Conservation (phyloP, 2,888 invertebrate genomes). For the Luperina testacea region DNA sequence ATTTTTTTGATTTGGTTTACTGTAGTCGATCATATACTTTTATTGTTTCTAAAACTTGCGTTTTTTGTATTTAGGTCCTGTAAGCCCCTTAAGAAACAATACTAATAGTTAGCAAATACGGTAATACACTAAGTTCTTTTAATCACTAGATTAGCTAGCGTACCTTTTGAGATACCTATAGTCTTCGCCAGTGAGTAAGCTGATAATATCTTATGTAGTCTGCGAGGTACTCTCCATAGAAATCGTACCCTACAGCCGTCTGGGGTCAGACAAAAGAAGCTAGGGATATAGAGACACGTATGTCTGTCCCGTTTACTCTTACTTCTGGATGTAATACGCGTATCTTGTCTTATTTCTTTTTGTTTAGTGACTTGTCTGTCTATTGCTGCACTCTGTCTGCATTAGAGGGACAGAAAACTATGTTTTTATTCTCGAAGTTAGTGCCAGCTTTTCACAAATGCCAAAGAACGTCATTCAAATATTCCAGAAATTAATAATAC, state of each 20-base stretch:
- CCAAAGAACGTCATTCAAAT: background rate
- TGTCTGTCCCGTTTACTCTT: background rate
- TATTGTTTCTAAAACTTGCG: too few relatives aligned
- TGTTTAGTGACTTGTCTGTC: too few relatives aligned
- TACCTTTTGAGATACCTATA: background rate
- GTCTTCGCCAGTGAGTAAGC: background rate
- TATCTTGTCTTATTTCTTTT: background rate
- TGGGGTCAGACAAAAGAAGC: background rate
- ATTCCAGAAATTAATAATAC: background rate
- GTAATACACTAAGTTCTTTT: background rate
- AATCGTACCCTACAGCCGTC: background rate
- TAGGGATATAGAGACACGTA: background rate
- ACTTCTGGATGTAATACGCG: background rate
- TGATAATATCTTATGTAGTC: background rate
- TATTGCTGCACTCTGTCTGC: background rate
- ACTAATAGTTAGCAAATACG: background rate
- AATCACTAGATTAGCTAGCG: too few relatives aligned
- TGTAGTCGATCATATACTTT: too few relatives aligned
- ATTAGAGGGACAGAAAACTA: background rate
- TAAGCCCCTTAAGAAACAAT: too few relatives aligned
- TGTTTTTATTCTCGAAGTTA: background rate
- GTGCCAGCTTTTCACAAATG: background rate
- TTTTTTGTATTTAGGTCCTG: too few relatives aligned
- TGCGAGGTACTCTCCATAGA: background rate
- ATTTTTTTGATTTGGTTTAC: too few relatives aligned